Base-by-base conservation (phyloP, 2,888 invertebrate genomes). In the Cenopis cana region DNA sequence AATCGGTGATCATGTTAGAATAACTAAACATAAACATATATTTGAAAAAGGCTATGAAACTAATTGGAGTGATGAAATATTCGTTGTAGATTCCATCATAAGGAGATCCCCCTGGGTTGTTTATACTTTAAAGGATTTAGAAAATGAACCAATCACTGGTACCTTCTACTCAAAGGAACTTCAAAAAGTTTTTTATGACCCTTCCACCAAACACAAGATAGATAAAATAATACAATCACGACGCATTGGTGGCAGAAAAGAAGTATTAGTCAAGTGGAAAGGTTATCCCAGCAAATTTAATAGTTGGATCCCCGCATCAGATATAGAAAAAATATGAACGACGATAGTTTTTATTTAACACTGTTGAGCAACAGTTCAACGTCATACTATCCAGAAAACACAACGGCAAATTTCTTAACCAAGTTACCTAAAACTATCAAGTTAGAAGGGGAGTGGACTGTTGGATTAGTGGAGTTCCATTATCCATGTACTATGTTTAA, bases 1-100 rank as follows among this genome's bases (percentile, higher is more conserved):
- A 49, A 49, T 76, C 10, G 74, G 73, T 9, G 75, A 77, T 65
- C 57, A 75, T 66, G 76, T 77, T 1, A 74, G 76, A 68, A 78
- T 78, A 36, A 78, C 79, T 4, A 80, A 78, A 71, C 74, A 75
- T 66, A 79, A 78, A 74, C 78, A 80, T 24, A 69, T 77, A 49
- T 79, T 78, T 73, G 73, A 78, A 75, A 79, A 79, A 69, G 76
- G 79, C 2, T 80, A 79, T 72, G 77, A 79, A 75, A 71, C 79
- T 9, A 79, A 79, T 57, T 79, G 79, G 79, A 81, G 79, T 75
- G 78, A 79, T 75, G 77, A 80, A 76, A 76, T 80, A 52, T 80
- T 80, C 70, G 60, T 69, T 2, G 62, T 75, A n/a, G 17, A 72
- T 11, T 66, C 74, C 5, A 20, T 76, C 12, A 74, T 76, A 57